A percentile compares a stretch with the other conserved stretches of the same genome.
These are phyloP conservation scores for Cantharis nigra DNA, from an alignment of 2,888 invertebrate species.

Conservation along the genomic window DNA sequence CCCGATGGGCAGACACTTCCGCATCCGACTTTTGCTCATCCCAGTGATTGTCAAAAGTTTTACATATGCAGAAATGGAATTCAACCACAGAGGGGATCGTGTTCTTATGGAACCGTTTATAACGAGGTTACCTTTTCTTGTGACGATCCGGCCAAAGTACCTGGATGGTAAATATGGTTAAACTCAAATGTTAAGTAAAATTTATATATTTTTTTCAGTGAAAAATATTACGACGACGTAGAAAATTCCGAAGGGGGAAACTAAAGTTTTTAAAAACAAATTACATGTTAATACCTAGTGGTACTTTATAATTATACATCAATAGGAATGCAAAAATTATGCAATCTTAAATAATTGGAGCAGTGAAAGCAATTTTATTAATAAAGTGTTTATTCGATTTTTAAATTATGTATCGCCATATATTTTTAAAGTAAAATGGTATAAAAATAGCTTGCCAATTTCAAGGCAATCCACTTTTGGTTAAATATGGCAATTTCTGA, in stretches of 20 bases:
- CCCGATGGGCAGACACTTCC: slow-evolving; percentile 72
- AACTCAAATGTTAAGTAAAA: neutral
- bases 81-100: slow-evolving; percentile 76
- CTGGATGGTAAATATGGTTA: slow-evolving; percentile 72
- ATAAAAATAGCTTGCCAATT: neutral
- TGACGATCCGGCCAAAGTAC: slow-evolving; percentile 75
- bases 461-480: neutral
- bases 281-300: neutral
- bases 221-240: slow-evolving; percentile 44
- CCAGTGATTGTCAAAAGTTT: slow-evolving; percentile 81
- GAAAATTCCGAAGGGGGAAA: neutral
- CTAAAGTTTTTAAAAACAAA: neutral
- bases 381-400: neutral
- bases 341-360: slow-evolving; percentile 22
- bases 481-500: neutral
- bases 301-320: neutral
- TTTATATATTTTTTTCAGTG: slow-evolving; percentile 41
- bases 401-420: neutral
- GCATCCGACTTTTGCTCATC: slow-evolving; percentile 79
- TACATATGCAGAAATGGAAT: slow-evolving; percentile 81
- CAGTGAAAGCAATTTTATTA: slow-evolving; percentile 27
- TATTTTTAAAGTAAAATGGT: neutral
- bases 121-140: slow-evolving; percentile 78
- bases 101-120: slow-evolving; percentile 74
- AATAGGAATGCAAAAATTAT: slow-evolving; percentile 15